These are phyloP conservation scores for Patiria miniata DNA, from an alignment of 35 echinoderm and acorn worm genomes.

Conservation along the genomic window DNA sequence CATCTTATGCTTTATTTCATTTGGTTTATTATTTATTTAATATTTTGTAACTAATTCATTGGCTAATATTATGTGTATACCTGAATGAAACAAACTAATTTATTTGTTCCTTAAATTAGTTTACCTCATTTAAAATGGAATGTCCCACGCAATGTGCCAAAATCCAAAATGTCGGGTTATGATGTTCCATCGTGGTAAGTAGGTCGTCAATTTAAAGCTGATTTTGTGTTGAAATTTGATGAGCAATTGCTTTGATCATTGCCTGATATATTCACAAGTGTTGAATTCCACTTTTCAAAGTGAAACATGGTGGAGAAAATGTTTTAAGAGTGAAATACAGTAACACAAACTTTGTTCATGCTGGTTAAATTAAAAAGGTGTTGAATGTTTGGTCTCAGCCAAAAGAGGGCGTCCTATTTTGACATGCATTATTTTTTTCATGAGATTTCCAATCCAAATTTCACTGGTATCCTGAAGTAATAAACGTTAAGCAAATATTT, in stretches of 20 bases:
- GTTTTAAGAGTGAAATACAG: background rate
- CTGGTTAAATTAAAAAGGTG: too few relatives aligned
- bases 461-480: too few relatives aligned
- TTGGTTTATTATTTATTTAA: too few relatives aligned
- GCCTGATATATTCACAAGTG: background rate
- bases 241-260: background rate
- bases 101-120: background rate
- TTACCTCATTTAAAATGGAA: conserved; percentile 10
- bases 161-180: conserved; percentile 13
- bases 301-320: background rate
- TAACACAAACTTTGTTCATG: background rate
- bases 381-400: too few relatives aligned
- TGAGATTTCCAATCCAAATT: too few relatives aligned
- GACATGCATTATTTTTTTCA: too few relatives aligned
- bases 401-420: too few relatives aligned
- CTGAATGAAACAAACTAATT: too few relatives aligned
- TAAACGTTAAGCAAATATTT: too few relatives aligned
- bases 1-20: too few relatives aligned
- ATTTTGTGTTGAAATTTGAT: background rate
- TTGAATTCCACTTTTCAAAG: background rate
- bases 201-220: background rate
- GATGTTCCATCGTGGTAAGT: conserved; percentile 17
- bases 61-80: too few relatives aligned
- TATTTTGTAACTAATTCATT: too few relatives aligned
- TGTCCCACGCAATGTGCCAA: background rate